Evolutionary conservation across 2,888 invertebrate species (phyloP).

Genomic region (Corythucha ciliata): DNA sequence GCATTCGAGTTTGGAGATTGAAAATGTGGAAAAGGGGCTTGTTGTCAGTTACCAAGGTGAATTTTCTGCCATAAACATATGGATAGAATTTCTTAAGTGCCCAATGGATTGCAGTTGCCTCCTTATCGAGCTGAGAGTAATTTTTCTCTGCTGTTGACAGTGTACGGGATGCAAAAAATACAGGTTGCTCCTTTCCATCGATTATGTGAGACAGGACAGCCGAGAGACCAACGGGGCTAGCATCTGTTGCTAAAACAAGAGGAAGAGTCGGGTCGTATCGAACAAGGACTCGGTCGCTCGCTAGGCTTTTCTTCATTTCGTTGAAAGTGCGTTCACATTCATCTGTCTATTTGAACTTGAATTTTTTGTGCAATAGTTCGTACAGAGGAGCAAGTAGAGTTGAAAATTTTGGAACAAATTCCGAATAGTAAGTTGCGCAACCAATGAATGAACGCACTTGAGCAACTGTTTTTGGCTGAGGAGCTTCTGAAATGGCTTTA

Average conservation of each 20-base stretch:
- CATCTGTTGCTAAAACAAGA: conserved; percentile 28
- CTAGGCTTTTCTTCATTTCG: conserved; percentile 31
- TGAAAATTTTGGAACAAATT: conserved; percentile 21
- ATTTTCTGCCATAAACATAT: conserved; percentile 15
- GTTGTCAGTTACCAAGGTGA: too few relatives aligned
- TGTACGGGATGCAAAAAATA: conserved; percentile 30
- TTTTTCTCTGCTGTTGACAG: conserved; percentile 38
- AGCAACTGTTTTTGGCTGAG: conserved; percentile 19
- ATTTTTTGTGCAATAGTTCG: conserved; percentile 24
- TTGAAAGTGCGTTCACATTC: conserved; percentile 30
- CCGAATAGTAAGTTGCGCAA: conserved; percentile 16
- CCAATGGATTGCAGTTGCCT: conserved; percentile 12
- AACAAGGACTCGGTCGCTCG: conserved; percentile 30
- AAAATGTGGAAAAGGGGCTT: too few relatives aligned
- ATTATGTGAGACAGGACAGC: conserved; percentile 23
- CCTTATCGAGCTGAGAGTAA: conserved; percentile 20
- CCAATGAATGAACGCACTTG: conserved; percentile 15
- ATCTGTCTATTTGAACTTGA: conserved; percentile 28
- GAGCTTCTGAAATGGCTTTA: conserved; percentile 16
- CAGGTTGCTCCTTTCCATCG: conserved; percentile 24
- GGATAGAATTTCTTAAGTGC: conserved; percentile 3
- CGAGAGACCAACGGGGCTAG: conserved; percentile 22
- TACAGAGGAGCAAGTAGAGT: conserved; percentile 26
- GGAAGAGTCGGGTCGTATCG: conserved; percentile 31
- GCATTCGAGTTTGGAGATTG: too few relatives aligned